Conservation (phyloP, 2,113 vertebrate species). For the Acanthochromis polyacanthus region DNA sequence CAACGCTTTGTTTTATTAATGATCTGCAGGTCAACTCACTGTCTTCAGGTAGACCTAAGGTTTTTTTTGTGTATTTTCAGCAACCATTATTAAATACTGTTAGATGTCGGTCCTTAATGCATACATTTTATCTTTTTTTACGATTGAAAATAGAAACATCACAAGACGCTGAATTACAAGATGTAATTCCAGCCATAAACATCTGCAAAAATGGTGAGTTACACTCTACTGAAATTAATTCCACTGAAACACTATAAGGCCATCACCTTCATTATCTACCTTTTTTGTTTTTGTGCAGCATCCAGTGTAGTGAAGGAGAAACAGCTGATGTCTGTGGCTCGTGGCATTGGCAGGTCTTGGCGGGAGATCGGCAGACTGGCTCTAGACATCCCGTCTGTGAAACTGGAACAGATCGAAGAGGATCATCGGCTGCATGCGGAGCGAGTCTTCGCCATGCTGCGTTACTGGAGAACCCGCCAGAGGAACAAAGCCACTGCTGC, state of each 20-base stretch:
- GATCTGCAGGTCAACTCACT: conserved; percentile 19
- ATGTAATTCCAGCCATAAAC: conserved; percentile 35
- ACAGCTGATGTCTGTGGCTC: conserved; percentile 82
- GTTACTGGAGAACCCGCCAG: conserved; percentile 67
- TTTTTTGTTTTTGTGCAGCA: conserved; percentile 39
- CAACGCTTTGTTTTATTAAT: conserved; percentile 68
- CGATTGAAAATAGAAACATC: not conserved
- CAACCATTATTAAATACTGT: not conserved
- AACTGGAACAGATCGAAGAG: conserved; percentile 81
- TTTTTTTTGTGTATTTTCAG: not conserved
- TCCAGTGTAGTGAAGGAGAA: conserved; percentile 72
- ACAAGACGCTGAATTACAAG: not conserved
- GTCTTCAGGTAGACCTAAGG: conserved; percentile 51
- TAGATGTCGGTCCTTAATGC: not conserved
- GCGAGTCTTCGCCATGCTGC: conserved; percentile 80
- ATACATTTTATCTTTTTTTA: not conserved
- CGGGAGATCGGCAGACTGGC: conserved; percentile 76
- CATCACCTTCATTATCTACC: not conserved
- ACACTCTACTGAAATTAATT: not conserved
- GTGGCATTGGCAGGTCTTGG: conserved; percentile 74
- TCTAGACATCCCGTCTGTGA: conserved; percentile 67
- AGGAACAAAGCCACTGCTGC: conserved; percentile 71
- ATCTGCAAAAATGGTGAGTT: conserved; percentile 56
- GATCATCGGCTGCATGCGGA: conserved; percentile 70
- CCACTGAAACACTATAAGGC: not conserved